Evolutionary conservation across 2,113 vertebrate genomes (phyloP), one percentile per base, ranked within the genome.

Genomic region (Plecturocebus donacophilus): DNA sequence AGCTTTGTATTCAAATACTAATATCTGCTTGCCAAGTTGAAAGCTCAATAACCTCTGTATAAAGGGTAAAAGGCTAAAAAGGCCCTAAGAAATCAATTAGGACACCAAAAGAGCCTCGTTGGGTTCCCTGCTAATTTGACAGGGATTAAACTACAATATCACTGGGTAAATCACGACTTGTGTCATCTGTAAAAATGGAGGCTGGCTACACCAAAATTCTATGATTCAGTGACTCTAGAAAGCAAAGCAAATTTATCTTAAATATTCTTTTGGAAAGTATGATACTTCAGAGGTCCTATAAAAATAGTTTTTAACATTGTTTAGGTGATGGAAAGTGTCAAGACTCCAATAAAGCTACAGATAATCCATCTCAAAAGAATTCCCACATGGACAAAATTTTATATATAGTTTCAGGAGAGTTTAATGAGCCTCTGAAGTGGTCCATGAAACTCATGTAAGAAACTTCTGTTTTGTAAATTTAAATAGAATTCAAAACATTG

Each of bases 51-150:
- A 68, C 12, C 25, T 66, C 35, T 81, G 10, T 38, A 19, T 13
- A 84, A 42, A 95, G 30, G 30, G 10, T 23, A 0, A 30, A 90
- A 91, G 32, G 35, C 75, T 96, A 66, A 77, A 94, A 83, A 91
- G 23, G 84, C 54, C 75, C 68, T 90, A 82, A 91, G 42, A 94
- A 96, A 96, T 94, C 95, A 90, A 83, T 96, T 47, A 75, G 83
- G 47, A 87, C 75, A 52, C 49, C 40, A 87, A 8, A 94, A 58
- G 47, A 73, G n/a, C 12, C 49, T 27, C 20, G 30, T 1, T 47
- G 56, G 14, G 38, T 83, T 14, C n/a, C 49, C 27, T n/a, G 64
- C 20, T 91, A 87, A 90, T 87, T 92, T 79, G 42, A 56, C 30
- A 96, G 84, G 35, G 21, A 68, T 79, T 68, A 79, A 83, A 85